These are phyloP conservation scores for Acrocephalus arundinaceus DNA, from an alignment of 2,113 vertebrate genomes.

Conservation along the genomic window DNA sequence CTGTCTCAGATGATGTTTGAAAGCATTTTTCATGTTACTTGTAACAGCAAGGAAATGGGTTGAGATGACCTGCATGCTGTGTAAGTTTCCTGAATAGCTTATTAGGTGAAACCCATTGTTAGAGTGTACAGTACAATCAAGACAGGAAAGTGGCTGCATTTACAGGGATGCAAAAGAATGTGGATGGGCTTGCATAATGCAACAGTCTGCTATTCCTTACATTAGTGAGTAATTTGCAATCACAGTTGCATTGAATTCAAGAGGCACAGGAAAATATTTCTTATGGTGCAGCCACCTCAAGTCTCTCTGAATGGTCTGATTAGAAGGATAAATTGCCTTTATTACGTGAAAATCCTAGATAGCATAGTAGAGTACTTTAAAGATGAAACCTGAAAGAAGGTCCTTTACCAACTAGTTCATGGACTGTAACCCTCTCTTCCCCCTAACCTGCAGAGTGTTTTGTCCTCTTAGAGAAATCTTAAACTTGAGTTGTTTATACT, in stretches of 20 bases:
- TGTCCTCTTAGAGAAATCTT: not conserved
- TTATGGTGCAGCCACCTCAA: not conserved
- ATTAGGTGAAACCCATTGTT: constrained; percentile 21
- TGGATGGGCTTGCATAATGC: constrained; percentile 45
- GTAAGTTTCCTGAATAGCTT: constrained; percentile 38
- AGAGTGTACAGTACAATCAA: not conserved
- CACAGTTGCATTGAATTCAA: constrained; percentile 3
- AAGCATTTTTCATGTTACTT: constrained; percentile 59
- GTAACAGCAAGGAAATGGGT: not conserved
- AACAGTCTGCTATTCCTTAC: constrained; percentile 25
- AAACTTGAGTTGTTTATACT: constrained; percentile 16
- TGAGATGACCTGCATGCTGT: not conserved
- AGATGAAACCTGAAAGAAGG: not conserved
- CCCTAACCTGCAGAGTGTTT: not conserved
- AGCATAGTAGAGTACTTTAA: not conserved
- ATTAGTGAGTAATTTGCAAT: not conserved
- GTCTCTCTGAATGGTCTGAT: not conserved
- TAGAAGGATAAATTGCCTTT: not conserved
- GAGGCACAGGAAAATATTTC: not conserved
- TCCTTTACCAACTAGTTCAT: not conserved
- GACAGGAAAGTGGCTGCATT: not conserved
- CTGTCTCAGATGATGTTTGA: constrained; percentile 37
- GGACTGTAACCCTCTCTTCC: not conserved
- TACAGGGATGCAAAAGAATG: not conserved
- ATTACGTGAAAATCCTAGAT: not conserved